Conservation (phyloP, 1,140 invertebrate species). For the Trinorchestia longiramus region DNA sequence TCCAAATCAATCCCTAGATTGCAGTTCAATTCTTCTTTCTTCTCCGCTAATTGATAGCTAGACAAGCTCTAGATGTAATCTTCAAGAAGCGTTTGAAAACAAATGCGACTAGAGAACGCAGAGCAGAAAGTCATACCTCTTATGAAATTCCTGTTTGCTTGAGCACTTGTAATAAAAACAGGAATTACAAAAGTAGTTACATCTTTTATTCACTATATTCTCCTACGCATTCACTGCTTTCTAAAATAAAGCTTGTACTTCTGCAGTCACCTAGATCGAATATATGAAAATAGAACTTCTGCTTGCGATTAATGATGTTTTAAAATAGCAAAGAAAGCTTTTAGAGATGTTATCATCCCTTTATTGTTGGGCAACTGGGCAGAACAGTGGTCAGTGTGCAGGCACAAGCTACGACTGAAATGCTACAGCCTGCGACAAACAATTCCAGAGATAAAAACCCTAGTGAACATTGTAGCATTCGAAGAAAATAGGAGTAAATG, state of each 20-base stretch:
- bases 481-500: not conserved
- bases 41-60: not conserved
- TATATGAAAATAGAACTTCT: too few relatives aligned
- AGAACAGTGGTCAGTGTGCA: not conserved
- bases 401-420: not conserved
- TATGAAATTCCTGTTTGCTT: not conserved
- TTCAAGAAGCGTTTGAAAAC: not conserved
- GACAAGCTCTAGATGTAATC: not conserved
- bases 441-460: not conserved
- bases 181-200: not conserved
- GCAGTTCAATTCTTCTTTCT: not conserved
- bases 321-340: not conserved
- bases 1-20: not conserved
- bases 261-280: not conserved
- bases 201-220: not conserved
- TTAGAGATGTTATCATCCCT: not conserved
- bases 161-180: not conserved
- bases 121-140: not conserved
- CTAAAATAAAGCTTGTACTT: not conserved
- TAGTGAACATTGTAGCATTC: not conserved
- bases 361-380: not conserved
- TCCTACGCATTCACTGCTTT: not conserved
- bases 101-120: not conserved
- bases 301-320: not conserved
- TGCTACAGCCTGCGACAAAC: not conserved